Conservation (phyloP, 1,140 invertebrate species). For the Drosophila mayri region DNA sequence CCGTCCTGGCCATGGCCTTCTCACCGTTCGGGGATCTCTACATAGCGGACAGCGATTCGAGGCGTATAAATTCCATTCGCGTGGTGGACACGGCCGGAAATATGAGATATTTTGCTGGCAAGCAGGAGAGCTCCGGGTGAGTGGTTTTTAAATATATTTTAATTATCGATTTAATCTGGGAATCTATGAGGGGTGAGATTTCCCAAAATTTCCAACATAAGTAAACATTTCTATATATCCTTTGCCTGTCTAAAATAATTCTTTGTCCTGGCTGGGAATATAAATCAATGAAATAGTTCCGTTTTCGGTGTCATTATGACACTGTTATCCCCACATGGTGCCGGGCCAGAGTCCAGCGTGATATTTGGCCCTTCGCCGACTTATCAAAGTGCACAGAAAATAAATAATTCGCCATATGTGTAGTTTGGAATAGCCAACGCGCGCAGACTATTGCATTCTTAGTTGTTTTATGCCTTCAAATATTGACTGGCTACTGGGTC, state of each 20-base stretch:
- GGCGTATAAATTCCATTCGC: slow-evolving; percentile 94
- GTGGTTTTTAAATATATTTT: slow-evolving; percentile 19
- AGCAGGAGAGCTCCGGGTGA: slow-evolving; percentile 87
- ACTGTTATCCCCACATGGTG: background rate
- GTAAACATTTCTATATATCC: background rate
- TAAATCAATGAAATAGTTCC: slow-evolving; percentile 19
- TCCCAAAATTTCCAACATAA: background rate
- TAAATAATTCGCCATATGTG: slow-evolving; percentile 23
- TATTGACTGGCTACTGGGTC: slow-evolving; percentile 56
- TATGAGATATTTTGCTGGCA: slow-evolving; percentile 93
- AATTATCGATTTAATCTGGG: background rate
- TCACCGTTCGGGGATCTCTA: slow-evolving; percentile 96
- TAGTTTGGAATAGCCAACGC: slow-evolving; percentile 18
- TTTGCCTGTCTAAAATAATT: background rate
- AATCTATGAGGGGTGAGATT: no score
- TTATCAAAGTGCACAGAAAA: slow-evolving; percentile 36
- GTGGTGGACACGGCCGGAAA: slow-evolving; percentile 93
- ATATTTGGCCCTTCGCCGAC: slow-evolving; percentile 6
- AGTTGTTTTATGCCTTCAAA: slow-evolving; percentile 49
- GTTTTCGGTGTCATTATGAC: slow-evolving; percentile 19
- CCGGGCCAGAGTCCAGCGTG: background rate
- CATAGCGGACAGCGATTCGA: slow-evolving; percentile 96
- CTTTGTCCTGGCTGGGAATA: no score
- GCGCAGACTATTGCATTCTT: slow-evolving; percentile 42
- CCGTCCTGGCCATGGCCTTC: slow-evolving; percentile 94